Evolutionary conservation across 2,888 invertebrate genomes (phyloP).

Genomic region (Nipponacmea schrenckii): DNA sequence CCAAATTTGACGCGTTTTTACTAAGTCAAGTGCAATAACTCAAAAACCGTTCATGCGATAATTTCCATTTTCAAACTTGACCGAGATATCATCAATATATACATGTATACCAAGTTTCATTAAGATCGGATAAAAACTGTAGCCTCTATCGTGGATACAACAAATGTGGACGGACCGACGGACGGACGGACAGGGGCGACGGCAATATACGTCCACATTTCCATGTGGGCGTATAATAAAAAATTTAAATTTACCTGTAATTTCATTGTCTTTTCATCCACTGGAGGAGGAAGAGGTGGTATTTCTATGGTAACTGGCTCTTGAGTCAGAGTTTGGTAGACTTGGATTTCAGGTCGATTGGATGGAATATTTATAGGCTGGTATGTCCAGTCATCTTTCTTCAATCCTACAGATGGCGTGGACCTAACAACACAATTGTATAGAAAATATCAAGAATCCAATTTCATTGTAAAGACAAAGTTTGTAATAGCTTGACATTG

Average conservation of each 20-base stretch:
- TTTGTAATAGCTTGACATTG: no score
- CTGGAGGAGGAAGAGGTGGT: slow-evolving; percentile 29
- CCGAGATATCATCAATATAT: no score
- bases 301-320: not conserved
- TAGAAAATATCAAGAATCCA: no score
- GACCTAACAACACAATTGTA: not conserved
- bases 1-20: no score
- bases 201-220: not conserved
- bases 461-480: no score
- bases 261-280: slow-evolving; percentile 41
- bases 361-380: not conserved
- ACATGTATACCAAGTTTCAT: no score
- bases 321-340: not conserved
- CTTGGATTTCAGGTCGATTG: not conserved
- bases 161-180: not conserved
- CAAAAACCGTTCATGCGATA: no score
- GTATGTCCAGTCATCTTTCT: not conserved
- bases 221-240: not conserved
- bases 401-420: not conserved
- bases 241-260: slow-evolving; percentile 35
- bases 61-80: no score
- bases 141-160: no score
- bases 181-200: no score
- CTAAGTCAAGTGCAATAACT: no score
- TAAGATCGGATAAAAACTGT: no score